These are phyloP conservation scores for Tachina grossa DNA, from an alignment of 2,888 invertebrate genomes.

Conservation along the genomic window DNA sequence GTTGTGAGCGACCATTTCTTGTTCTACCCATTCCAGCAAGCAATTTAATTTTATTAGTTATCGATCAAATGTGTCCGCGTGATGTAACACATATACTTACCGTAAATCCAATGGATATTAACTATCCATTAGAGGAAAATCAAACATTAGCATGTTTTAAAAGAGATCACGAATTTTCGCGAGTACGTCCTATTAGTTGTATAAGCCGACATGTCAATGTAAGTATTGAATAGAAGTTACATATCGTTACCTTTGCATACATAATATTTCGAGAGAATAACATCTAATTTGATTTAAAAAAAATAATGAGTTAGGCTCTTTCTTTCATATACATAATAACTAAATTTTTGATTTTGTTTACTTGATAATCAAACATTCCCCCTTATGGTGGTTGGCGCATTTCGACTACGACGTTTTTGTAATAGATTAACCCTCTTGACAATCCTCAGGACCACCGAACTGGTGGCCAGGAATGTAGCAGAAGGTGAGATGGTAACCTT, in stretches of 20 bases:
- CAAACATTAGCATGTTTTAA: slow-evolving; percentile 86
- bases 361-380: too few species aligned
- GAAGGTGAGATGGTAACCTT: too few species aligned
- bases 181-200: slow-evolving; percentile 89
- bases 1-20: slow-evolving; percentile 86
- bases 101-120: slow-evolving; percentile 82
- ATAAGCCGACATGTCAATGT: slow-evolving; percentile 90
- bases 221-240: slow-evolving; percentile 78
- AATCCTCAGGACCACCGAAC: too few species aligned
- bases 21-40: slow-evolving; percentile 89
- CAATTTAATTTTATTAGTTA: slow-evolving; percentile 90
- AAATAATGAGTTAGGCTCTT: background rate
- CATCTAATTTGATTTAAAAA: background rate
- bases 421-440: too few species aligned
- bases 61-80: slow-evolving; percentile 87
- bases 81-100: slow-evolving; percentile 83
- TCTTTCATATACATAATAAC: background rate
- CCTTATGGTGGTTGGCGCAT: too few species aligned
- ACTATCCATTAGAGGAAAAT: slow-evolving; percentile 83
- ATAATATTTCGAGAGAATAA: too few species aligned
- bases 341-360: background rate
- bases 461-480: too few species aligned
- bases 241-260: too few species aligned
- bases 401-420: too few species aligned
- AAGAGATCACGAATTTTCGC: slow-evolving; percentile 85